Percentiles rank a stretch among this genome's conserved stretches.
Evolutionary conservation across 2,113 vertebrate species (phyloP).

Genomic region (Indicator maculatus): DNA sequence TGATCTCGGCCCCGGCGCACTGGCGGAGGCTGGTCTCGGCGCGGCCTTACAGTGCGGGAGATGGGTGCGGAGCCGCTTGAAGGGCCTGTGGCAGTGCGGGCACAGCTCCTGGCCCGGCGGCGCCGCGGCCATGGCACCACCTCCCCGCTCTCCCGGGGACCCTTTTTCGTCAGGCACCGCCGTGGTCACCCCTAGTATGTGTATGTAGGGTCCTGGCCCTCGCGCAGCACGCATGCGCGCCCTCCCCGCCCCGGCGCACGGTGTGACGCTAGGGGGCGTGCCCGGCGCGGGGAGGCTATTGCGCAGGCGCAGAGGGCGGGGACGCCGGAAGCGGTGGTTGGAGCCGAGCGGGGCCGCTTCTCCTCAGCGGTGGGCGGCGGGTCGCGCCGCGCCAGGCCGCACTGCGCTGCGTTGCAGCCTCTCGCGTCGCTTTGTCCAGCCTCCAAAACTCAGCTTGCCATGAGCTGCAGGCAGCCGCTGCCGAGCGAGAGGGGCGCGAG

Average conservation of each 20-base stretch:
- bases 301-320: constrained; percentile 57
- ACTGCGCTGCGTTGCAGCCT: too few relatives aligned
- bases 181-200: background rate
- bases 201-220: background rate
- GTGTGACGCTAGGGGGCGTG: background rate
- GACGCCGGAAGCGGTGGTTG: background rate
- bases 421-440: too few relatives aligned
- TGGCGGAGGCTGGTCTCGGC: background rate
- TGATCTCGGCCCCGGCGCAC: background rate
- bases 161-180: background rate
- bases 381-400: background rate
- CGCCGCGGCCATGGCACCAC: background rate
- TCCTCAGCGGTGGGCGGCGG: too few relatives aligned
- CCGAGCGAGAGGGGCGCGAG: constrained; percentile 35
- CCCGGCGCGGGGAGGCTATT: too few relatives aligned
- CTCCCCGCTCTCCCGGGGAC: background rate
- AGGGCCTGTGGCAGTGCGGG: constrained; percentile 84
- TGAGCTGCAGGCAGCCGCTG: constrained; percentile 56
- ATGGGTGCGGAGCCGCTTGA: constrained; percentile 87
- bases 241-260: background rate
- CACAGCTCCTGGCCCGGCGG: constrained; percentile 75
- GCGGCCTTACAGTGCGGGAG: constrained; percentile 85
- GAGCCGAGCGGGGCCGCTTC: background rate
- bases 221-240: background rate
- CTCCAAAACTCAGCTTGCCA: background rate